These are phyloP conservation scores for Leptosomus discolor DNA, from an alignment of 2,113 vertebrate species.

Conservation along the genomic window DNA sequence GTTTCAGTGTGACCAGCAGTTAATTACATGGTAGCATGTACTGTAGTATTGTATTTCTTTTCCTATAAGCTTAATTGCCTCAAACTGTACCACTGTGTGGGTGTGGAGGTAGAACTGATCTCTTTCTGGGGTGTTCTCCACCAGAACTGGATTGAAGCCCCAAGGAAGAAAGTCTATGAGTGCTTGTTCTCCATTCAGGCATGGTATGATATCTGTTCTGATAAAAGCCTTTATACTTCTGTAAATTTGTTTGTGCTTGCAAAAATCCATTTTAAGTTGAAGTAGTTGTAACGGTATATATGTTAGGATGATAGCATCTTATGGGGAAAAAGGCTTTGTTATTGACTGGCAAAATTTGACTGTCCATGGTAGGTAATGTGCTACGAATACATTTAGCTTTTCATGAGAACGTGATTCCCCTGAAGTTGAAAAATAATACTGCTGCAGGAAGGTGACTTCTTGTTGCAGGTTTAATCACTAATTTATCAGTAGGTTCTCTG, in stretches of 20 bases:
- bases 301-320: neutral
- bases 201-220: neutral
- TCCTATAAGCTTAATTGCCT: neutral
- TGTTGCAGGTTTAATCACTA: neutral
- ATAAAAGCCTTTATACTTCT: neutral
- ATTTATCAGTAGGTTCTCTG: neutral
- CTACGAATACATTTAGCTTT: neutral
- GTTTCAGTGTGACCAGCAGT: neutral
- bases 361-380: neutral
- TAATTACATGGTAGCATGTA: neutral
- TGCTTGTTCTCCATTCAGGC: neutral
- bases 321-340: neutral
- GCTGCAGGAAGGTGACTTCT: neutral
- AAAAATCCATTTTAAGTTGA: neutral
- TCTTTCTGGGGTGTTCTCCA: neutral
- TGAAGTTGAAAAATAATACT: neutral
- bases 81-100: neutral
- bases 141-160: neutral
- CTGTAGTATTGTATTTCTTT: conserved; percentile 1
- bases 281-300: neutral
- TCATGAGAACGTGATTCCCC: neutral
- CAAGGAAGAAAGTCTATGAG: neutral
- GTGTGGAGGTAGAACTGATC: neutral
- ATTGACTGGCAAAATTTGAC: neutral
- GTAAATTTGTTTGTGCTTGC: neutral